Percentiles rank a stretch among this genome's conserved stretches.
Conservation (phyloP, 1,140 invertebrate species). For the Achroia grisella region DNA sequence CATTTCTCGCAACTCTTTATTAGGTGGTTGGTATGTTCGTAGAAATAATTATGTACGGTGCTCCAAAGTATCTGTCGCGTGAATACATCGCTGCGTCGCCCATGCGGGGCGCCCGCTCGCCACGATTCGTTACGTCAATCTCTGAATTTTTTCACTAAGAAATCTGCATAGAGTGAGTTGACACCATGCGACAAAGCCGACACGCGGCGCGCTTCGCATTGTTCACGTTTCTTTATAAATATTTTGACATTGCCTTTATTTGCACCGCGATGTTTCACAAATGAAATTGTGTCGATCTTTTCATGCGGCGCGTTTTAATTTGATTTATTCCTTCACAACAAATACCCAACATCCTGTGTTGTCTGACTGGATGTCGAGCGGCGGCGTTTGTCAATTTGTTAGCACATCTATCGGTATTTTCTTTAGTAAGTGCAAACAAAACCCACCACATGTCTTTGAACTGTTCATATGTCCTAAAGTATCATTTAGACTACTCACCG, state of each 20-base stretch:
- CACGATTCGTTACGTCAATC: constrained; percentile 70
- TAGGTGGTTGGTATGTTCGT: constrained; percentile 52
- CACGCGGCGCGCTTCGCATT: constrained; percentile 49
- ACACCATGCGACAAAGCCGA: constrained; percentile 55
- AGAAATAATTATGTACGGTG: constrained; percentile 67
- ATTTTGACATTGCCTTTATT: constrained; percentile 71
- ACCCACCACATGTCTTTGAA: constrained; percentile 28
- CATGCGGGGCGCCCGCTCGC: constrained; percentile 48
- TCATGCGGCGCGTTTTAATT: constrained; percentile 62
- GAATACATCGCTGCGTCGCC: constrained; percentile 35
- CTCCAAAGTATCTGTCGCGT: constrained; percentile 46
- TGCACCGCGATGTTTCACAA: constrained; percentile 50
- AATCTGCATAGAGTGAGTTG: constrained; percentile 70
- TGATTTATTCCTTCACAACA: constrained; percentile 67
- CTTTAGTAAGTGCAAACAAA: constrained; percentile 49
- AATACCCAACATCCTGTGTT: constrained; percentile 52
- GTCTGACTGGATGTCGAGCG: constrained; percentile 21
- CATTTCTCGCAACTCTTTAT: constrained; percentile 56
- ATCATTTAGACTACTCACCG: too few relatives aligned
- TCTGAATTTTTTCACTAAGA: constrained; percentile 52
- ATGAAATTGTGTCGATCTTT: constrained; percentile 62
- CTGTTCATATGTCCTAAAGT: constrained; percentile 26
- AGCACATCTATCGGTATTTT: constrained; percentile 54
- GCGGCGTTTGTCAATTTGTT: constrained; percentile 61
- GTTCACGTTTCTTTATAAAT: constrained; percentile 68